Percentiles rank a stretch among this genome's conserved stretches.
Evolutionary conservation across 2,797 vertebrate species (phyloP).

Genomic region (Neosilurus hyrtlii): DNA sequence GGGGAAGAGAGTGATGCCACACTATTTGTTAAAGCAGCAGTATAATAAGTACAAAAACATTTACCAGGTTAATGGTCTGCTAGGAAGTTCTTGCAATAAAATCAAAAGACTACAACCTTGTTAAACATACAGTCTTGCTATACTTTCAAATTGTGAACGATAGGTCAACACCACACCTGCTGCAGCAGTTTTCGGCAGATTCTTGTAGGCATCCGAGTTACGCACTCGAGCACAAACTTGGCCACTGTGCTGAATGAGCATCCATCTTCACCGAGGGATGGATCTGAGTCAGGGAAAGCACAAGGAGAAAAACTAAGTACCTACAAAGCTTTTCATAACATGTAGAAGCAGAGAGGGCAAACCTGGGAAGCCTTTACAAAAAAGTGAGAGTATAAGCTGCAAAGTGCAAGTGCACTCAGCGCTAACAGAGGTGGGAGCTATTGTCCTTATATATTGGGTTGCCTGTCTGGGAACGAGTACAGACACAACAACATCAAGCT

Average conservation of each 20-base stretch:
- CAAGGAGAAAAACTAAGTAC: background rate
- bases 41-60: background rate
- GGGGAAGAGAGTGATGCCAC: background rate
- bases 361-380: background rate
- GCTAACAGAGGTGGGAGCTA: too few species aligned
- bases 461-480: too few species aligned
- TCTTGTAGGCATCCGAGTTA: conserved; percentile 69
- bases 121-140: background rate
- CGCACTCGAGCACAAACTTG: conserved; percentile 71
- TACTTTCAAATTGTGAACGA: background rate
- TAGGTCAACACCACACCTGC: conserved; percentile 62
- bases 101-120: background rate
- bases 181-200: conserved; percentile 72
- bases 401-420: too few species aligned
- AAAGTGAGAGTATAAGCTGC: too few species aligned
- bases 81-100: background rate
- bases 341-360: background rate
- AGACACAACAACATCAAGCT: too few species aligned
- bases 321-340: background rate
- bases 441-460: too few species aligned
- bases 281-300: conserved; percentile 56
- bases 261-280: conserved; percentile 61
- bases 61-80: too few species aligned
- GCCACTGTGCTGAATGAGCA: conserved; percentile 64
- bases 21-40: background rate